phyloP scores from a whole-genome alignment of 1,140 invertebrate species.

The Rhynchophorus ferrugineus region DNA sequence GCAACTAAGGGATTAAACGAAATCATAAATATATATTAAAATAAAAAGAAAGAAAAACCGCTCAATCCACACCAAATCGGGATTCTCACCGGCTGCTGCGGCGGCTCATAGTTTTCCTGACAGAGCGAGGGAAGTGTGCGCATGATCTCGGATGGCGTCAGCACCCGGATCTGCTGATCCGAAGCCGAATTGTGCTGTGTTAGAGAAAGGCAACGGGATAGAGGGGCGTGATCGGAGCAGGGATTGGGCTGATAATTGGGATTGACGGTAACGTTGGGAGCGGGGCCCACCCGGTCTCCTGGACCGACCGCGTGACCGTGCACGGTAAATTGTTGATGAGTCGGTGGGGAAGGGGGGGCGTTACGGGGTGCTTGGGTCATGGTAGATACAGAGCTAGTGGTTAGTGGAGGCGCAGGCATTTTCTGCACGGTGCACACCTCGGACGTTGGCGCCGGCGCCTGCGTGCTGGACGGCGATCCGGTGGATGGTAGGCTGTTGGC shows the following conservation, averaged over 20 bases:
- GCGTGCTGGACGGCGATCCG: slow-evolving; percentile 18
- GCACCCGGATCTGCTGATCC: slow-evolving; percentile 75
- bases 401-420: slow-evolving; percentile 30
- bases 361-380: slow-evolving; percentile 29
- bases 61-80: slow-evolving; percentile 32
- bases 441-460: slow-evolving; percentile 27
- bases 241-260: slow-evolving; percentile 39
- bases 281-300: slow-evolving; percentile 38
- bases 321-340: slow-evolving; percentile 40
- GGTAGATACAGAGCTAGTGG: slow-evolving; percentile 38
- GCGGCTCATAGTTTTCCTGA: slow-evolving; percentile 60
- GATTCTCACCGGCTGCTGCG: slow-evolving; percentile 52
- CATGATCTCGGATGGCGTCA: slow-evolving; percentile 81
- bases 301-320: slow-evolving; percentile 39
- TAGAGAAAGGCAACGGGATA: slow-evolving; percentile 12
- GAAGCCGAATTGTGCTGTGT: slow-evolving; percentile 30
- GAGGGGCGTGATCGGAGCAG: slow-evolving; percentile 17
- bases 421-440: slow-evolving; percentile 39
- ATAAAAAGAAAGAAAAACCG: slow-evolving; percentile 25
- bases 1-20: slow-evolving; percentile 4
- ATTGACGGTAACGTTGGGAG: slow-evolving; percentile 54
- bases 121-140: slow-evolving; percentile 71
- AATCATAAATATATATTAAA: slow-evolving; percentile 12
- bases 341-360: slow-evolving; percentile 28
- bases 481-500: slow-evolving; percentile 22